These are phyloP conservation scores for Xenops minutus DNA, from an alignment of 2,797 vertebrate genomes.

Conservation along the genomic window DNA sequence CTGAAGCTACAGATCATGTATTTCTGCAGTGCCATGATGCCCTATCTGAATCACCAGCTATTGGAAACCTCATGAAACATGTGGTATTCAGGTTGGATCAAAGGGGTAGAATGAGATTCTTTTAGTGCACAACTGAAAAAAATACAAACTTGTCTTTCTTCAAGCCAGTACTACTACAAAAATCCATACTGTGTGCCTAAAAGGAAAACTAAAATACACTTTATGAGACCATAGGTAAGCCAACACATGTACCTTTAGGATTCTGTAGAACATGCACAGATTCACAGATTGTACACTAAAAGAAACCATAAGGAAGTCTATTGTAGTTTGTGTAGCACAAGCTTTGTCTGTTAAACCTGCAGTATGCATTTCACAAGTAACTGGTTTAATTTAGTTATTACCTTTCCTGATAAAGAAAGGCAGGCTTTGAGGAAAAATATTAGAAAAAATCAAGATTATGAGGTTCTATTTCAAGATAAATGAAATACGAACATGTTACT, in stretches of 20 bases:
- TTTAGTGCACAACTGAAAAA: not conserved
- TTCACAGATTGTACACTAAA: not conserved
- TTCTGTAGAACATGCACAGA: not conserved
- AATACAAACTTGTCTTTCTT: not conserved
- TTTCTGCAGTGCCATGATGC: not conserved
- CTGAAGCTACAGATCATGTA: not conserved
- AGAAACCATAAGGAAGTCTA: not conserved
- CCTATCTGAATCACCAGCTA: not conserved
- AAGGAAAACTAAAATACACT: not conserved
- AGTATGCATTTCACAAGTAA: fast-evolving
- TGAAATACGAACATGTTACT: not conserved
- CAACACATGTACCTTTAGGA: not conserved
- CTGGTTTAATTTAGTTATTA: not conserved
- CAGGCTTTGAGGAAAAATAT: not conserved
- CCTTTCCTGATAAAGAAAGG: not conserved
- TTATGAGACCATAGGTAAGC: not conserved
- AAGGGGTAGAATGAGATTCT: not conserved
- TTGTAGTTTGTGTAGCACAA: not conserved
- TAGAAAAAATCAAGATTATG: not conserved
- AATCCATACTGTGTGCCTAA: not conserved
- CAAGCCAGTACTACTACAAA: not conserved
- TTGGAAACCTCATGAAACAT: fast-evolving
- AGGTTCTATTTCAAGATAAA: not conserved
- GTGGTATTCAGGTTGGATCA: not conserved
- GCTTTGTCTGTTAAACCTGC: not conserved